Conservation (phyloP, 2,113 vertebrate species). For the Dicaeum eximium region DNA sequence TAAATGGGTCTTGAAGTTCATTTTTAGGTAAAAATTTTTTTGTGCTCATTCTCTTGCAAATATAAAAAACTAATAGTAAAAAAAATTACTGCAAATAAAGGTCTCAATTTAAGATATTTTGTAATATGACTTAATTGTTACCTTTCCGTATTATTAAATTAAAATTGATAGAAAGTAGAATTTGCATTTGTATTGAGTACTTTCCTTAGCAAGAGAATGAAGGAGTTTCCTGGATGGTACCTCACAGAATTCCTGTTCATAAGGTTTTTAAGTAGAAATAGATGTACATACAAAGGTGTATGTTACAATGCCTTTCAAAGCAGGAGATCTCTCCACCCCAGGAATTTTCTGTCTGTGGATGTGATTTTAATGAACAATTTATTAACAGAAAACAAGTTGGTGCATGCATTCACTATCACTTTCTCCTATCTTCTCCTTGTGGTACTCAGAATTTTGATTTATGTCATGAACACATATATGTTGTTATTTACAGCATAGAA, state of each 20-base stretch:
- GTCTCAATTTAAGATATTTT: neutral
- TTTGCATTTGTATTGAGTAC: neutral
- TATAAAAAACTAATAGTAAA: neutral
- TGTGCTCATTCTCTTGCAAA: neutral
- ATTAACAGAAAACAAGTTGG: neutral
- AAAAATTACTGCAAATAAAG: neutral
- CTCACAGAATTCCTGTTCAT: neutral
- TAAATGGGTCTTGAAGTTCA: neutral
- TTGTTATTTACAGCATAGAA: neutral
- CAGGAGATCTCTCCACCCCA: neutral
- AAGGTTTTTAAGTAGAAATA: neutral
- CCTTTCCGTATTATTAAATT: neutral
- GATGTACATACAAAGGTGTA: neutral
- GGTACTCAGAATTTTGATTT: neutral
- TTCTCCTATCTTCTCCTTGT: neutral
- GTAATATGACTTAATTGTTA: neutral
- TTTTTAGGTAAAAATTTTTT: neutral
- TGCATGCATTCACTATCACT: neutral
- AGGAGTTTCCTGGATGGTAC: neutral
- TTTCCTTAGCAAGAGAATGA: neutral
- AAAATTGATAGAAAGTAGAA: neutral
- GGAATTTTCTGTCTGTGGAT: neutral
- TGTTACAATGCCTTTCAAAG: neutral
- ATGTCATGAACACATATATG: neutral
- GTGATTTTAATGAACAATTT: neutral